Base-by-base conservation (phyloP, 1,140 invertebrate species). In the Temnothorax longispinosus region DNA sequence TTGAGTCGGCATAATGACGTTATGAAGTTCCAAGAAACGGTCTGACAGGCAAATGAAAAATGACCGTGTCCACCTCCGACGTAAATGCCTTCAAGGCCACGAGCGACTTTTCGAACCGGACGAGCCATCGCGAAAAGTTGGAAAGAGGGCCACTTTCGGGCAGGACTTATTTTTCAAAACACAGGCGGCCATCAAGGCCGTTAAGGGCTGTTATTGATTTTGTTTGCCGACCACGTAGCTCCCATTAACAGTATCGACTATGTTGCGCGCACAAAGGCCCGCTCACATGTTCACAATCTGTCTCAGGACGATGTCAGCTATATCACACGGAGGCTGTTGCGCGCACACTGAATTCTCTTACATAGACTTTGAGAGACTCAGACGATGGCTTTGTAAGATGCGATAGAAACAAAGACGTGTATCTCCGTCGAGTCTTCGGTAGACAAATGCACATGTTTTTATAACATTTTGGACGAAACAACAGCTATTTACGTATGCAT, bases 151-250 rank as follows among this genome's bases (percentile, higher is more conserved):
- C 6, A 74, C 7, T 35, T 84, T 50, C n/a, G 13, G 15, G 11
- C 11, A 35, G 27, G 44, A 58, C 3, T 62, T 38, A 60, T 75
- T 62, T 75, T 62, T 74, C 54, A 58, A 84, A 84, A 75, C 38
- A 72, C 78, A 74, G 41, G 27, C 38, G 27, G 13, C 67, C 54
- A 65, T 60, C 54, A 15, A 72, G 69, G 69, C 18, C 38, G 54
- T 74, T 74, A 60, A 47, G 35, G 71, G 80, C 41, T 3, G 41
- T 74, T 84, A 74, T 84, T 74, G 69, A 80, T 80, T 80, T 84
- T 60, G 41, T 38, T 84, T 60, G 52, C 38, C 80, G 54, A 32
- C 41, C 41, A 62, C 41, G 18, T 21, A 60, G 13, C n/a, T 84
- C 13, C 69, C 18, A 84, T 84, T 84, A 75, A 50, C 80, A 18